phyloP scores from a whole-genome alignment of 2,113 vertebrate genomes.

The Lagopus leucura region DNA sequence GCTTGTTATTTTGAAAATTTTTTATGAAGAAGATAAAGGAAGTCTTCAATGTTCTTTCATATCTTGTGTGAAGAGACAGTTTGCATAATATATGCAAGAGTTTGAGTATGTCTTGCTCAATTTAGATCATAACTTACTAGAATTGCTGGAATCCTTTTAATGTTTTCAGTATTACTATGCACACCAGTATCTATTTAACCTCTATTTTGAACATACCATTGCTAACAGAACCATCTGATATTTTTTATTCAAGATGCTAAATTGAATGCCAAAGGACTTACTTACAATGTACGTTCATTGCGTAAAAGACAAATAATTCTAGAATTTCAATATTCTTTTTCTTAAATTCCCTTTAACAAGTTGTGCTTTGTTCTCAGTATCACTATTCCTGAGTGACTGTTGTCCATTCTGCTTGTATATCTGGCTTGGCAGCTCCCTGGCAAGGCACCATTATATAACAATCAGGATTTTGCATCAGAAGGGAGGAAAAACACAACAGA shows the following conservation, averaged over 20 bases:
- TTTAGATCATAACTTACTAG: background rate
- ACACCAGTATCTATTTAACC: background rate
- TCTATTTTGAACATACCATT: background rate
- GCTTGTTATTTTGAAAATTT: background rate
- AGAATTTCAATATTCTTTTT: background rate
- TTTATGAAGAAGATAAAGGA: background rate
- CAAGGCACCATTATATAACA: background rate
- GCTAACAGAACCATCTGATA: background rate
- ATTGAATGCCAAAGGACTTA: background rate
- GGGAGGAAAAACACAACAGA: background rate
- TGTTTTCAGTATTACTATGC: background rate
- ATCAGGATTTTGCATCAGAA: background rate
- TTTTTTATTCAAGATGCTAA: background rate
- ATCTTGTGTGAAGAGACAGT: background rate
- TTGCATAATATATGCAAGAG: background rate
- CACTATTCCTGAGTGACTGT: background rate
- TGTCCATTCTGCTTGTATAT: background rate
- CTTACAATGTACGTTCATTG: background rate
- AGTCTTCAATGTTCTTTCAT: background rate
- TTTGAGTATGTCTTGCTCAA: background rate
- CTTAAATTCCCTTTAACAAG: background rate
- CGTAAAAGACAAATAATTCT: background rate
- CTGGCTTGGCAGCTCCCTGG: background rate
- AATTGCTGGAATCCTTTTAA: background rate
- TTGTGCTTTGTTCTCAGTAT: background rate